phyloP scores from a whole-genome alignment of 1,140 invertebrate genomes.

The Tetragnatha versicolor region DNA sequence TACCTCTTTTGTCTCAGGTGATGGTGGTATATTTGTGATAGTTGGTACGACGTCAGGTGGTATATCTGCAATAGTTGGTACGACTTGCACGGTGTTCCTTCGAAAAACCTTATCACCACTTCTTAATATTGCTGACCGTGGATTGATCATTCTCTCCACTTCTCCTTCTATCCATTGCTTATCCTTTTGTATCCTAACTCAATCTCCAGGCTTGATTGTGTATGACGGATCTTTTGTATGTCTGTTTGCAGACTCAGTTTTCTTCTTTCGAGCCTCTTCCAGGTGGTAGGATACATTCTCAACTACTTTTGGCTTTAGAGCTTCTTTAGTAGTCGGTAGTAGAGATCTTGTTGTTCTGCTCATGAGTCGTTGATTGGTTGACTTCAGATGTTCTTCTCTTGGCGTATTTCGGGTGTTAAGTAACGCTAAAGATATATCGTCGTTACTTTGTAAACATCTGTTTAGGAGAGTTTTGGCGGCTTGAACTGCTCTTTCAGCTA shows the following conservation, averaged over 20 bases:
- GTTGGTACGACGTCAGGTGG: too few species aligned
- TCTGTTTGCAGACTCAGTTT: background rate
- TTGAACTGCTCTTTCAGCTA: conserved; percentile 11
- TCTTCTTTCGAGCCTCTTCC: background rate
- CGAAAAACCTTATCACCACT: background rate
- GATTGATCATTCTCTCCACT: background rate
- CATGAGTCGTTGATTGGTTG: background rate
- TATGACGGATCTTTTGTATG: background rate
- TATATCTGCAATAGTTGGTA: background rate
- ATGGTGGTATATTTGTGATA: too few species aligned
- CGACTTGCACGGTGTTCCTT: background rate
- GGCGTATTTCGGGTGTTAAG: background rate
- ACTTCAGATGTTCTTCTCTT: background rate
- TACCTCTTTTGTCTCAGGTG: too few species aligned
- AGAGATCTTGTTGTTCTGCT: background rate
- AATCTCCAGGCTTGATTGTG: background rate
- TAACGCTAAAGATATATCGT: background rate
- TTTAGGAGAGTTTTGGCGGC: background rate
- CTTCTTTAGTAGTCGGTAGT: background rate
- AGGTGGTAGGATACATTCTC: background rate
- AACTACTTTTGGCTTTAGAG: background rate
- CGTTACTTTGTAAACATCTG: background rate
- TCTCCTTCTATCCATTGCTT: background rate
- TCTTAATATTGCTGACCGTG: background rate
- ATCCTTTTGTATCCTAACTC: background rate